These are phyloP conservation scores for Drosophila pseudoobscura DNA, from an alignment of 1,140 invertebrate genomes.

Conservation along the genomic window DNA sequence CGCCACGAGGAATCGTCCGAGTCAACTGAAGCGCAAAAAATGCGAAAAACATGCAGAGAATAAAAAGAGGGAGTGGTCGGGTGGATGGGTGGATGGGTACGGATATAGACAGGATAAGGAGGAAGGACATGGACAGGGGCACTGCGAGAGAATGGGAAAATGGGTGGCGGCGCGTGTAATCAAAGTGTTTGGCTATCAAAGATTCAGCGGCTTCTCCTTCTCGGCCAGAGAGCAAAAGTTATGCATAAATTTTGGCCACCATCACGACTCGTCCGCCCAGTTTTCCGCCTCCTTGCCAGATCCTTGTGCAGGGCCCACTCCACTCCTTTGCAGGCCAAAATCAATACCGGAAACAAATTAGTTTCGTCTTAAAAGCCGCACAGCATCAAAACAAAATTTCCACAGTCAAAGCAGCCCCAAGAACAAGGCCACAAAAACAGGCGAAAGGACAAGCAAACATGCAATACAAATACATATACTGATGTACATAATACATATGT, in stretches of 20 bases:
- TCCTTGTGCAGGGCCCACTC: neutral
- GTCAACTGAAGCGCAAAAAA: conserved; percentile 75
- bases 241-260: conserved; percentile 76
- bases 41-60: conserved; percentile 72
- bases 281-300: neutral
- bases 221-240: conserved; percentile 41
- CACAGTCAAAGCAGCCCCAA: conserved; percentile 10
- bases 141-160: conserved; percentile 9
- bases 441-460: neutral
- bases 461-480: conserved; percentile 2
- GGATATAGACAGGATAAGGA: neutral
- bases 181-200: conserved; percentile 72
- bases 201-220: conserved; percentile 14
- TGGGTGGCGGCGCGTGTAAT: conserved; percentile 68
- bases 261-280: conserved; percentile 35
- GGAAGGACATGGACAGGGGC: neutral
- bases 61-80: conserved; percentile 13
- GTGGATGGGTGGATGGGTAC: neutral
- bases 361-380: conserved; percentile 49
- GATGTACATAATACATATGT: neutral
- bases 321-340: conserved; percentile 26
- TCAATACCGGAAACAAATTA: conserved; percentile 80
- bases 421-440: conserved; percentile 30
- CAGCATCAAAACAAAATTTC: conserved; percentile 22
- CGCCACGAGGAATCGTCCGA: conserved; percentile 62